Evolutionary conservation across 1,140 invertebrate species (phyloP).

Genomic region (Euwallacea similis): DNA sequence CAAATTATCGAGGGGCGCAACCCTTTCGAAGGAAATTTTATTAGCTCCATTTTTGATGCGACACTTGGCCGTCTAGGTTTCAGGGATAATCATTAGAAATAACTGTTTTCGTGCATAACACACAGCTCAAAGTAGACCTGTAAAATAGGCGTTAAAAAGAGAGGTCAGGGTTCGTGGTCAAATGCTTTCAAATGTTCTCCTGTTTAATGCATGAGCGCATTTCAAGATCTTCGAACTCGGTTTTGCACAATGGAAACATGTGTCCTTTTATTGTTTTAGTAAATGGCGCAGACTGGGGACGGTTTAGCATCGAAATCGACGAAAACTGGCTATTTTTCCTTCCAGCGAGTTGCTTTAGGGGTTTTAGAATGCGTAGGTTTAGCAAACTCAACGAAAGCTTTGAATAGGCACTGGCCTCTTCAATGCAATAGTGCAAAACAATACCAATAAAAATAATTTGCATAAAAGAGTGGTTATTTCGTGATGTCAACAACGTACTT

Average conservation of each 20-base stretch:
- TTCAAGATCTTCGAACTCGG: slow-evolving; percentile 25
- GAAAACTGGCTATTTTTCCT: slow-evolving; percentile 23
- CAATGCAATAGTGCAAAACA: neutral
- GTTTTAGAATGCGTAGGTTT: too few relatives aligned
- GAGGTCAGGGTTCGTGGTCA: slow-evolving; percentile 22
- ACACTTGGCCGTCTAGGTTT: neutral
- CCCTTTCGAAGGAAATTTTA: neutral
- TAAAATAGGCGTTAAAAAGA: neutral
- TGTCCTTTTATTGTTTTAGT: slow-evolving; percentile 36
- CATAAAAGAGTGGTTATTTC: neutral
- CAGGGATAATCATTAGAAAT: neutral
- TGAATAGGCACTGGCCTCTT: neutral
- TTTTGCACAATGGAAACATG: slow-evolving; percentile 31
- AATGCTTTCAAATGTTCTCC: slow-evolving; percentile 10
- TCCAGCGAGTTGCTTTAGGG: neutral
- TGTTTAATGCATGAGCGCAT: slow-evolving; percentile 31
- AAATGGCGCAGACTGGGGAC: slow-evolving; percentile 19
- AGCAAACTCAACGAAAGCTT: neutral
- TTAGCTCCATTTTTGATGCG: neutral
- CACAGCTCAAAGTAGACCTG: neutral
- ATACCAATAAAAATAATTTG: neutral
- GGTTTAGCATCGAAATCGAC: slow-evolving; percentile 29
- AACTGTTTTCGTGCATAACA: neutral
- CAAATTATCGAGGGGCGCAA: neutral
- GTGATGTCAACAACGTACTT: neutral